These are phyloP conservation scores for Ageneiosus marmoratus DNA, from an alignment of 2,113 vertebrate species.

Conservation along the genomic window DNA sequence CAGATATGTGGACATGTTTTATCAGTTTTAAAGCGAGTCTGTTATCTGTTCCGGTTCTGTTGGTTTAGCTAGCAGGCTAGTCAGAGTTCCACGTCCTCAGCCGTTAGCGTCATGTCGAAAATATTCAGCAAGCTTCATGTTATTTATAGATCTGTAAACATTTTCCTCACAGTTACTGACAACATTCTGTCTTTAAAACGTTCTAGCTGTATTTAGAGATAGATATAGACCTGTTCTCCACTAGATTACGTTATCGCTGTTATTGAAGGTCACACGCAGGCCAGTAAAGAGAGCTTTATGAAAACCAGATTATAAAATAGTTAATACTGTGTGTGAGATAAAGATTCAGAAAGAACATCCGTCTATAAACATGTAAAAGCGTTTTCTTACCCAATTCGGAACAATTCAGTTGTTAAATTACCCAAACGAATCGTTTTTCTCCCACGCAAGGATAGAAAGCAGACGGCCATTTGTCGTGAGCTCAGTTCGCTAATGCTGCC, in stretches of 20 bases:
- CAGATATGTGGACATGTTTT: too few species aligned
- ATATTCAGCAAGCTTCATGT: too few species aligned
- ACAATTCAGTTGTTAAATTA: conserved; percentile 33
- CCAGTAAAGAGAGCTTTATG: neutral
- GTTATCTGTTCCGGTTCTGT: too few species aligned
- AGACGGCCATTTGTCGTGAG: conserved; percentile 54
- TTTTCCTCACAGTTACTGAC: neutral
- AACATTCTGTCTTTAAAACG: neutral
- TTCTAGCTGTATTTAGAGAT: neutral
- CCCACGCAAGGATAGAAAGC: conserved; percentile 40
- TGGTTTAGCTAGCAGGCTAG: too few species aligned
- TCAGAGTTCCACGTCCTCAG: conserved; percentile 10
- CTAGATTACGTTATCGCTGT: neutral
- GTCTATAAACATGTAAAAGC: neutral
- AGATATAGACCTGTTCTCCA: neutral
- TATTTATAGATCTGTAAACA: too few species aligned
- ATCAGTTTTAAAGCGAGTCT: too few species aligned
- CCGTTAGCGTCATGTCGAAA: neutral
- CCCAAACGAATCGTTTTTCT: conserved; percentile 30
- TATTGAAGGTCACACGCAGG: neutral
- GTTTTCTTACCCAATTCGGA: conserved; percentile 44
- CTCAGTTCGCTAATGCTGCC: conserved; percentile 21
- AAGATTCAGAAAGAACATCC: neutral
- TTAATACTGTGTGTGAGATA: neutral
- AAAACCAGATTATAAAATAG: neutral